Evolutionary conservation across 2,797 vertebrate species (phyloP).

Genomic region (Neosilurus mollespiculum): DNA sequence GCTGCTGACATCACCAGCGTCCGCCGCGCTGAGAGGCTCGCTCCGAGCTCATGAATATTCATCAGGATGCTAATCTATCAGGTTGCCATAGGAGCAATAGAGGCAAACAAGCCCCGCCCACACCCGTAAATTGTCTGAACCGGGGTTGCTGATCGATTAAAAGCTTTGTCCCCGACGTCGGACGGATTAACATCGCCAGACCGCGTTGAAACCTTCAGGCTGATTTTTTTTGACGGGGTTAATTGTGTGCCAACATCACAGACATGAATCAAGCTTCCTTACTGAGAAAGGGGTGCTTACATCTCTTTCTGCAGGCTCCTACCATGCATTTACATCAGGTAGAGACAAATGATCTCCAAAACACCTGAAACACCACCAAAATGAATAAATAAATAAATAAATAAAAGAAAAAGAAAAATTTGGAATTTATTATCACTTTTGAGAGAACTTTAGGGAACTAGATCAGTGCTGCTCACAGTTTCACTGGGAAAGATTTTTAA

Average conservation of each 20-base stretch:
- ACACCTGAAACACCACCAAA: no score
- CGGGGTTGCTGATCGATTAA: constrained; percentile 28
- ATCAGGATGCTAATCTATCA: constrained; percentile 88
- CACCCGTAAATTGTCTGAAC: neutral
- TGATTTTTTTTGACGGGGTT: neutral
- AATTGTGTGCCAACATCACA: constrained; percentile 9
- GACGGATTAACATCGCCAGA: constrained; percentile 23
- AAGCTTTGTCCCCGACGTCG: constrained; percentile 29
- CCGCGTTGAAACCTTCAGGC: neutral
- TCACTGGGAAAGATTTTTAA: no score
- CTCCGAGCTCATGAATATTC: constrained; percentile 87
- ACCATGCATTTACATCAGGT: neutral
- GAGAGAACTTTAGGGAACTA: no score
- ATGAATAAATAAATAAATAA: no score
- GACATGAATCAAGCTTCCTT: neutral
- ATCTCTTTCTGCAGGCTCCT: neutral
- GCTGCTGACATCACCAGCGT: constrained; percentile 81
- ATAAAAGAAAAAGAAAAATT: no score
- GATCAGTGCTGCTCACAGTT: no score
- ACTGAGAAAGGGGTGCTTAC: neutral
- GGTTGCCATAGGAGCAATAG: constrained; percentile 94
- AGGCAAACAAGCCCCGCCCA: constrained; percentile 85
- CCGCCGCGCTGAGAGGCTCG: constrained; percentile 78
- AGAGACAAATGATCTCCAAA: neutral
- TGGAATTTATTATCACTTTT: no score